Percentiles rank a stretch among this genome's conserved stretches.
Evolutionary conservation across 2,797 vertebrate genomes (phyloP).

Genomic region (Adelosebastes latens): DNA sequence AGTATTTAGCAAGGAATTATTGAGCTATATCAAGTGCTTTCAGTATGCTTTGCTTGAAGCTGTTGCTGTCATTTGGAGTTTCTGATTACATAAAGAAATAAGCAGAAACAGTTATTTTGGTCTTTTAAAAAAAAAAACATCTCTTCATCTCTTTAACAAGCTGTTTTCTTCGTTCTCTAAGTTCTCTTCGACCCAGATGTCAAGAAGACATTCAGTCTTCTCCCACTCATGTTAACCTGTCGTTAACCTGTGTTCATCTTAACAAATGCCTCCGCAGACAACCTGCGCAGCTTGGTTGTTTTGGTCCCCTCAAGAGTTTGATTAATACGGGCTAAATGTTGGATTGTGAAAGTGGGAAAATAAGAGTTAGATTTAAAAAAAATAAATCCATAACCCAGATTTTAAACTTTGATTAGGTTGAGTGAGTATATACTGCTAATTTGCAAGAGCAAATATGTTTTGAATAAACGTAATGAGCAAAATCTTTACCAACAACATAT

Average conservation of each 20-base stretch:
- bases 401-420: not conserved
- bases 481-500: not conserved
- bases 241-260: not conserved
- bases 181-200: not conserved
- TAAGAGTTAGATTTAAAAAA: no score
- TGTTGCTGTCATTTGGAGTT: constrained; percentile 25
- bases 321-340: not conserved
- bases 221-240: not conserved
- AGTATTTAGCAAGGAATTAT: constrained; percentile 27
- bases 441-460: not conserved
- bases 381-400: not conserved
- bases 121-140: not conserved
- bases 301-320: not conserved
- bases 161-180: not conserved
- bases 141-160: not conserved
- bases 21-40: not conserved
- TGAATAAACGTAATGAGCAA: not conserved
- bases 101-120: not conserved
- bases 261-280: not conserved
- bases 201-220: not conserved
- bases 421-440: not conserved
- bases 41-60: constrained; percentile 24
- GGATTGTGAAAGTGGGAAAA: not conserved
- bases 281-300: not conserved
- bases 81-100: constrained; percentile 2